phyloP scores from a whole-genome alignment of 2,797 vertebrate genomes.

The Acipenser transmontanus region DNA sequence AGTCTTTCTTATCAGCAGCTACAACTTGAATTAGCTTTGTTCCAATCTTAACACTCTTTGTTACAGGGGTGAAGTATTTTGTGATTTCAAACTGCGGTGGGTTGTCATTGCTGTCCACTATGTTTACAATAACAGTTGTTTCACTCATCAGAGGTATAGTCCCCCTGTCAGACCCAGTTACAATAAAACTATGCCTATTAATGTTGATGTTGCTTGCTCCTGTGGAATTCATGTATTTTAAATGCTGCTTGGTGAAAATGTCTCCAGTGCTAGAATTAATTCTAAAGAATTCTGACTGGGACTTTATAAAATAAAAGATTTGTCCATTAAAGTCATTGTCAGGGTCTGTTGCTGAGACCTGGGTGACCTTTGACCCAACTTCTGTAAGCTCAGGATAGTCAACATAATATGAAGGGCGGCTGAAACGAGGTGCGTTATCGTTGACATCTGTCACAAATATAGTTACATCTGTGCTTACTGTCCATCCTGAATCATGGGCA shows the following conservation, averaged over 20 bases:
- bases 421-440: slow-evolving; percentile 88
- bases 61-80: slow-evolving; percentile 86
- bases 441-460: slow-evolving; percentile 88
- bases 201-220: slow-evolving; percentile 75
- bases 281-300: slow-evolving; percentile 90
- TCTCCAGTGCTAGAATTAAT: slow-evolving; percentile 87
- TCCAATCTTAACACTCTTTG: slow-evolving; percentile 84
- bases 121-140: slow-evolving; percentile 87
- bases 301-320: slow-evolving; percentile 92
- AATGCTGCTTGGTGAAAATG: slow-evolving; percentile 86
- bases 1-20: slow-evolving; percentile 85
- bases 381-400: slow-evolving; percentile 88
- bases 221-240: slow-evolving; percentile 83
- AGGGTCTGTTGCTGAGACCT: slow-evolving; percentile 80
- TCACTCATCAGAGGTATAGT: slow-evolving; percentile 83
- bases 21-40: slow-evolving; percentile 78
- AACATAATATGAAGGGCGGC: slow-evolving; percentile 85
- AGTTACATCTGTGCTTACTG: slow-evolving; percentile 92
- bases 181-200: slow-evolving; percentile 93
- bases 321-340: slow-evolving; percentile 86
- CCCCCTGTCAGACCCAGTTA: slow-evolving; percentile 87
- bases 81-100: slow-evolving; percentile 69
- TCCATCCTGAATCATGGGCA: slow-evolving; percentile 94
- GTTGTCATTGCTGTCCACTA: slow-evolving; percentile 93
- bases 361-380: slow-evolving; percentile 75